Evolutionary conservation across 2,888 invertebrate genomes (phyloP), one percentile per base, ranked within the genome.

Genomic region (Clanis bilineata): DNA sequence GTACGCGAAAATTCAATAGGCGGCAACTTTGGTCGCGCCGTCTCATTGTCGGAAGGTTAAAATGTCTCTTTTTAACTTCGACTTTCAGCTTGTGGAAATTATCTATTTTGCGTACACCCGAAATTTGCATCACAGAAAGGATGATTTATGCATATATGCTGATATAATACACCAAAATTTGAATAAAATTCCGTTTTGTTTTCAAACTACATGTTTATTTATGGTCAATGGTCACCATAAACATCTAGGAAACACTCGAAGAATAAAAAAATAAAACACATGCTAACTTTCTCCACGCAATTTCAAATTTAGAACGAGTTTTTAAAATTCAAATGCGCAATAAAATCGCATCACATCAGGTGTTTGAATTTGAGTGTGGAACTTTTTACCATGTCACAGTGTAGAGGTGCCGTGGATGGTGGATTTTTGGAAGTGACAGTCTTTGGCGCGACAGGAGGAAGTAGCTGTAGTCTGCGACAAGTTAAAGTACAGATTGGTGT

Each of bases 1-100:
- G 87, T 85, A 76, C 77, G 83, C 83, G 85, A 83, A 86, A 85
- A 85, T 85, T 88, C 86, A 85, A 86, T 87, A 86, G 86, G 83
- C 83, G 81, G 80, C 79, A 82, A 85, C 84, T 85, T 83, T 75
- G 73, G 72, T 72, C 74, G 70, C 74, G 77, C 72, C 73, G 66
- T 66, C 72, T 77, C 77, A 80, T 85, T 84, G 83, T 84, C 70
- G 69, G 66, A 66, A 70, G 72, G 76, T 73, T 82, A 44, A 38
- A 39, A 59, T 55, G 41, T 32, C 56, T 59, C 43, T 59, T 10
- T 41, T 59, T 18, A 9, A 15, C 18, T 28, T 51, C 32, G 51
- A 32, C 10, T 57, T 38, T n/a, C n/a, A 47, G 18, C 32, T 18
- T 51, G 28, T 51, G 18, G 32, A 10, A 28, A 32, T 18, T 32